Percentiles rank a stretch among this genome's conserved stretches.
phyloP scores from a whole-genome alignment of 2,888 invertebrate genomes.

The Tetramorium bicarinatum region DNA sequence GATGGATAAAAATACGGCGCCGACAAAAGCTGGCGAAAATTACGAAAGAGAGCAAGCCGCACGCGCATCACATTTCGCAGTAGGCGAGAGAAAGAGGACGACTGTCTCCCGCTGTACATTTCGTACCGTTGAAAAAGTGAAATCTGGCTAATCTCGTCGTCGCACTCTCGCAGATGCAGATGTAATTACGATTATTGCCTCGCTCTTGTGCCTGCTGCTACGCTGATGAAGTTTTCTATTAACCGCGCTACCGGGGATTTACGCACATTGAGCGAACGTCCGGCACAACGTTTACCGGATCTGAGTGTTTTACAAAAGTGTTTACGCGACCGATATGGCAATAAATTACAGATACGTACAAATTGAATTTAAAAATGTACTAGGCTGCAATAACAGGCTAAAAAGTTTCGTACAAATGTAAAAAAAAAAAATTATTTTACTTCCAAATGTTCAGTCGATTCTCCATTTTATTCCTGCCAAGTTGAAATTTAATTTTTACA shows the following conservation, averaged over 20 bases:
- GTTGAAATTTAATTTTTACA: neutral
- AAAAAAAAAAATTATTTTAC: neutral
- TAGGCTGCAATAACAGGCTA: neutral
- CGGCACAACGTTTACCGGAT: slow-evolving; percentile 37
- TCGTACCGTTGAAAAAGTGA: slow-evolving; percentile 64
- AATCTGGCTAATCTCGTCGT: slow-evolving; percentile 67
- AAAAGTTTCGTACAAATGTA: slow-evolving; percentile 2
- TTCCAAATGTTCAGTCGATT: neutral
- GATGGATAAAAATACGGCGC: slow-evolving; percentile 25
- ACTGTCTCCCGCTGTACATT: slow-evolving; percentile 33
- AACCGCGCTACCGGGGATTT: slow-evolving; percentile 44
- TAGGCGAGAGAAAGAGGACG: slow-evolving; percentile 4
- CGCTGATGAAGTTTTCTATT: slow-evolving; percentile 70
- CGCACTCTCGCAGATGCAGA: slow-evolving; percentile 61
- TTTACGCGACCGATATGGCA: slow-evolving; percentile 42
- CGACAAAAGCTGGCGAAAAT: slow-evolving; percentile 45
- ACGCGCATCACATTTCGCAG: slow-evolving; percentile 24
- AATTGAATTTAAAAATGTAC: slow-evolving; percentile 46
- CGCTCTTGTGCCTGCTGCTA: slow-evolving; percentile 14
- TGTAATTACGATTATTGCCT: slow-evolving; percentile 71
- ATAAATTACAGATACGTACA: slow-evolving; percentile 27
- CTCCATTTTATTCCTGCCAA: neutral
- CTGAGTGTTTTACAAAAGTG: slow-evolving; percentile 31
- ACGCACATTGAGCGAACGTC: slow-evolving; percentile 27
- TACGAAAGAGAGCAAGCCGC: slow-evolving; percentile 32